Percentiles rank a stretch among this genome's conserved stretches.
Evolutionary conservation across 2,888 invertebrate genomes (phyloP).

Genomic region (Lasioglossum malachurum): DNA sequence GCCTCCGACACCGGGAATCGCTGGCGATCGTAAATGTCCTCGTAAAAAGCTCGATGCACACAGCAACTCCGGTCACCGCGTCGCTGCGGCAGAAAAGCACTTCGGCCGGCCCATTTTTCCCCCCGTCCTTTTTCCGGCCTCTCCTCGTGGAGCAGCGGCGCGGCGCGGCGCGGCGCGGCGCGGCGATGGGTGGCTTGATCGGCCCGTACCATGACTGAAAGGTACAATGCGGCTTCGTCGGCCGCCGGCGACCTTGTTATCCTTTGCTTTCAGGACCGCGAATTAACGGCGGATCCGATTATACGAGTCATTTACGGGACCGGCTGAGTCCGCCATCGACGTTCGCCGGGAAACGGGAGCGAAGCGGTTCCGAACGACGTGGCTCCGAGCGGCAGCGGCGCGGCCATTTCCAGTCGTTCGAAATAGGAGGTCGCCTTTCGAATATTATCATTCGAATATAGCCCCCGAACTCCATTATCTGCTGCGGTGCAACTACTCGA

Average conservation of each 20-base stretch:
- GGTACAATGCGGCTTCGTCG: neutral
- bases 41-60: slow-evolving; percentile 38
- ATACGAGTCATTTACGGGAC: slow-evolving; percentile 67
- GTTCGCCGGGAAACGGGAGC: slow-evolving; percentile 32
- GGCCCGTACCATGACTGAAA: slow-evolving; percentile 9
- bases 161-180: neutral
- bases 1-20: slow-evolving; percentile 33
- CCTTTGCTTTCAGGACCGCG: slow-evolving; percentile 56
- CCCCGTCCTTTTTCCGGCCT: neutral
- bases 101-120: slow-evolving; percentile 24
- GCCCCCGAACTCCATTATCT: slow-evolving; percentile 63
- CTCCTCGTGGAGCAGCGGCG: neutral
- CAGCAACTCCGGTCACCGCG: neutral
- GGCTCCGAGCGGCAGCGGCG: neutral
- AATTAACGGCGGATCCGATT: slow-evolving; percentile 68
- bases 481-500: slow-evolving; percentile 65
- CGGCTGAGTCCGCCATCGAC: slow-evolving; percentile 49
- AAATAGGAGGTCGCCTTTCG: slow-evolving; percentile 50
- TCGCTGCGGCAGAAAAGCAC: neutral
- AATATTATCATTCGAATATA: slow-evolving; percentile 71
- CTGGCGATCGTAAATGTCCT: slow-evolving; percentile 41
- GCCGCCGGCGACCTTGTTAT: slow-evolving; percentile 18
- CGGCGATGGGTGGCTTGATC: slow-evolving; percentile 4
- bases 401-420: slow-evolving; percentile 61
- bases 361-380: slow-evolving; percentile 41